Percentiles rank a stretch among this genome's conserved stretches.
Evolutionary conservation across 1,140 invertebrate species (phyloP).

Genomic region (Temnothorax curvispinosus): DNA sequence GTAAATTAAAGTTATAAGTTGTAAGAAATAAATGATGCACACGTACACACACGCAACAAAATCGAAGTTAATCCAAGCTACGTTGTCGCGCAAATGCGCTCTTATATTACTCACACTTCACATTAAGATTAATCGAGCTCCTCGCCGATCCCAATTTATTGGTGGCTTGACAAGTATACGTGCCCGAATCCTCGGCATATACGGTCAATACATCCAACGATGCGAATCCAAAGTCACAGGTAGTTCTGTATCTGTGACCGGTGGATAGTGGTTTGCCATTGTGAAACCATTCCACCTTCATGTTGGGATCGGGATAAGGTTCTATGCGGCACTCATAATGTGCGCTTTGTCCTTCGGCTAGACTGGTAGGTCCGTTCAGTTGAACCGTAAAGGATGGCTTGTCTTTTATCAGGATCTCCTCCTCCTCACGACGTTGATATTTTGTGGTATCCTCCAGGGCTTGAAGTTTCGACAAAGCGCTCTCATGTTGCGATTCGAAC

Average conservation of each 20-base stretch:
- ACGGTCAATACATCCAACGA: conserved; percentile 96
- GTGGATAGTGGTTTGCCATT: conserved; percentile 96
- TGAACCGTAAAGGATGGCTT: conserved; percentile 95
- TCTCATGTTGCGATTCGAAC: conserved; percentile 96
- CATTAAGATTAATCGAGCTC: conserved; percentile 92
- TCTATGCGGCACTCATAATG: conserved; percentile 99
- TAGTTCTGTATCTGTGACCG: conserved; percentile 96
- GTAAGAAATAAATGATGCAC: background rate
- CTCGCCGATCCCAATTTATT: conserved; percentile 94
- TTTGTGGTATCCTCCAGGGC: conserved; percentile 93
- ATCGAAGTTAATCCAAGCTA: background rate
- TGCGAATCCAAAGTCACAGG: conserved; percentile 98
- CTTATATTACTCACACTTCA: conserved; percentile 90
- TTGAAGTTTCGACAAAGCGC: conserved; percentile 94
- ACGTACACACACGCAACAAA: background rate
- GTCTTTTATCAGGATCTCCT: conserved; percentile 92
- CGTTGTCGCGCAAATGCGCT: background rate
- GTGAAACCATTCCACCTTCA: conserved; percentile 97
- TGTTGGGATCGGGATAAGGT: conserved; percentile 96
- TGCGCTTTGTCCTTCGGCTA: conserved; percentile 95
- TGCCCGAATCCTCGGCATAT: conserved; percentile 97
- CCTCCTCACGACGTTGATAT: conserved; percentile 92
- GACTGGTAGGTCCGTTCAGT: conserved; percentile 92
- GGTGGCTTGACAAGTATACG: conserved; percentile 95
- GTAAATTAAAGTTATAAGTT: background rate